Conservation (phyloP, 2,797 vertebrate species). For the Podargus strigoides region DNA sequence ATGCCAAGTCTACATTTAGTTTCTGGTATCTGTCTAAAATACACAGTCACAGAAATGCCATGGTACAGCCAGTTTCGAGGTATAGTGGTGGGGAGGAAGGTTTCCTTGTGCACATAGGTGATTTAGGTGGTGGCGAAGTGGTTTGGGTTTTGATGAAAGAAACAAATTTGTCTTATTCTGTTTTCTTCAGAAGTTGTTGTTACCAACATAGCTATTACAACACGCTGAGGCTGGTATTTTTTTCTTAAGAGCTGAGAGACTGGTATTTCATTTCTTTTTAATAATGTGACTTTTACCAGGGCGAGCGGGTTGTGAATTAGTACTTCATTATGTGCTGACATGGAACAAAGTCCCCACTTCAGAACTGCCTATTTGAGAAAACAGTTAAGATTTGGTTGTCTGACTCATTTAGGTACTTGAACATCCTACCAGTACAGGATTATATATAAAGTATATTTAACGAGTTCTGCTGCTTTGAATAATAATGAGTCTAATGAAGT, state of each 20-base stretch:
- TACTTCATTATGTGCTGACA: slow-evolving; percentile 5
- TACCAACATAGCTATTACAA: neutral
- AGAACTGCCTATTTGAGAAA: slow-evolving; percentile 6
- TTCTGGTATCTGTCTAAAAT: neutral
- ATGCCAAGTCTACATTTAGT: fast-evolving
- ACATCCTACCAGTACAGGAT: neutral
- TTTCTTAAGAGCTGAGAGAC: neutral
- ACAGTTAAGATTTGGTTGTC: neutral
- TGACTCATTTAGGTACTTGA: slow-evolving; percentile 31
- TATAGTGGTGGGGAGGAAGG: fast-evolving
- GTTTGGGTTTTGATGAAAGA: neutral
- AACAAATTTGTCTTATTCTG: neutral
- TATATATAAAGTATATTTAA: neutral
- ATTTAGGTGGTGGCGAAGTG: neutral
- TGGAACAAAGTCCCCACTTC: neutral
- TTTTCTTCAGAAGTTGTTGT: neutral
- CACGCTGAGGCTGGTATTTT: neutral
- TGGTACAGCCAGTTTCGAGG: fast-evolving
- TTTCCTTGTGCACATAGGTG: fast-evolving
- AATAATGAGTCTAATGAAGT: neutral
- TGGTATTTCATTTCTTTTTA: neutral
- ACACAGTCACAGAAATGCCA: fast-evolving
- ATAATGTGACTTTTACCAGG: neutral
- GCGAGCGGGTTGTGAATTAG: neutral
- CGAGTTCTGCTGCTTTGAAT: neutral